A percentile compares a stretch with the other conserved stretches of the same genome.
Evolutionary conservation across 2,113 vertebrate species (phyloP).

Genomic region (Plotosus lineatus): DNA sequence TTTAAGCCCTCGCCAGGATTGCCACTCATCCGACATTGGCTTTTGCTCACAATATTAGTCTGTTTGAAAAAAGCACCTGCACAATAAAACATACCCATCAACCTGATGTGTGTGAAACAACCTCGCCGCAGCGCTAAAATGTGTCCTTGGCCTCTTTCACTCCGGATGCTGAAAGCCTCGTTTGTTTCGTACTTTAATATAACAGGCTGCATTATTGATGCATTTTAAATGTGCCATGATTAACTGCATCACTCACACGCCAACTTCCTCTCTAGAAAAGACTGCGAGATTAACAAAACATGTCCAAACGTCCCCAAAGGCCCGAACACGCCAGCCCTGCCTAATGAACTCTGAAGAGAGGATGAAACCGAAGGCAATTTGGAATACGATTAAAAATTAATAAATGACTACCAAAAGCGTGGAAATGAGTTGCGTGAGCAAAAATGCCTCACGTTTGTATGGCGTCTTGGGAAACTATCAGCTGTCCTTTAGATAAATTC

Average conservation of each 20-base stretch:
- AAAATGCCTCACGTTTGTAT: not conserved
- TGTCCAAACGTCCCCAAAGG: not conserved
- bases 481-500: too few relatives aligned
- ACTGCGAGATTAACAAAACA: constrained; percentile 23
- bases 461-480: not conserved
- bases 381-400: constrained; percentile 15
- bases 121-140: not conserved
- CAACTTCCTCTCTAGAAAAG: constrained; percentile 12
- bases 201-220: constrained; percentile 72
- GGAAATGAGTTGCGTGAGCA: not conserved
- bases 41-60: not conserved
- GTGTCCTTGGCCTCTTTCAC: not conserved
- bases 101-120: not conserved
- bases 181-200: constrained; percentile 63
- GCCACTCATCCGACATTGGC: constrained; percentile 24
- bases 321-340: constrained; percentile 2
- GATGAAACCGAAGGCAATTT: constrained; percentile 9
- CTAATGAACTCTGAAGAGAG: constrained; percentile 17
- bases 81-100: not conserved
- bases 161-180: constrained; percentile 59
- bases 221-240: constrained; percentile 63
- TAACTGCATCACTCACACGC: constrained; percentile 33
- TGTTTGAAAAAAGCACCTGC: not conserved
- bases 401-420: not conserved
- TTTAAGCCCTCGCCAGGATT: constrained; percentile 25